Evolutionary conservation across 1,140 invertebrate species (phyloP).

Genomic region (Myzus persicae): DNA sequence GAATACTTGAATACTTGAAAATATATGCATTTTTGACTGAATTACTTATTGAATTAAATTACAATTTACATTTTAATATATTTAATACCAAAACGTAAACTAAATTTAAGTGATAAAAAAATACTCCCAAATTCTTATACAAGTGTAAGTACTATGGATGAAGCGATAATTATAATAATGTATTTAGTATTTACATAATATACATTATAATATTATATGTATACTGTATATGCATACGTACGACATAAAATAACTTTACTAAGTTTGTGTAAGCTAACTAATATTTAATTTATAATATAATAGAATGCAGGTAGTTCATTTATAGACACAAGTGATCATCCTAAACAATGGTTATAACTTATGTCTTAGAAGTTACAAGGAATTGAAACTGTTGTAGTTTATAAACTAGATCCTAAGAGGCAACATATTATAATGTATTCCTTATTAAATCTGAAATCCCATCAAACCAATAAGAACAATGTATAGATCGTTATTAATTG

Average conservation of each 20-base stretch:
- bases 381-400: neutral
- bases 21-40: neutral
- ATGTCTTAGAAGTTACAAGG: neutral
- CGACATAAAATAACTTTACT: neutral
- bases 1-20: neutral
- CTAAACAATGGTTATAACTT: neutral
- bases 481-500: neutral
- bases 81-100: neutral
- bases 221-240: no score
- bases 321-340: neutral
- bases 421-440: neutral
- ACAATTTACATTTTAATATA: neutral
- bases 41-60: neutral
- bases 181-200: neutral
- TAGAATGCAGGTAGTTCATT: neutral
- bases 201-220: no score
- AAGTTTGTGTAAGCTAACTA: neutral
- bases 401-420: neutral
- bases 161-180: neutral
- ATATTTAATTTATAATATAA: neutral
- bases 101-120: neutral
- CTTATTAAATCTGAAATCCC: neutral
- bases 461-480: neutral
- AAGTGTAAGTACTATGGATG: neutral
- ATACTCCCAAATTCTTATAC: neutral